Base-by-base conservation (phyloP, 2,888 invertebrate genomes). In the Drosophila fulvimacula region DNA sequence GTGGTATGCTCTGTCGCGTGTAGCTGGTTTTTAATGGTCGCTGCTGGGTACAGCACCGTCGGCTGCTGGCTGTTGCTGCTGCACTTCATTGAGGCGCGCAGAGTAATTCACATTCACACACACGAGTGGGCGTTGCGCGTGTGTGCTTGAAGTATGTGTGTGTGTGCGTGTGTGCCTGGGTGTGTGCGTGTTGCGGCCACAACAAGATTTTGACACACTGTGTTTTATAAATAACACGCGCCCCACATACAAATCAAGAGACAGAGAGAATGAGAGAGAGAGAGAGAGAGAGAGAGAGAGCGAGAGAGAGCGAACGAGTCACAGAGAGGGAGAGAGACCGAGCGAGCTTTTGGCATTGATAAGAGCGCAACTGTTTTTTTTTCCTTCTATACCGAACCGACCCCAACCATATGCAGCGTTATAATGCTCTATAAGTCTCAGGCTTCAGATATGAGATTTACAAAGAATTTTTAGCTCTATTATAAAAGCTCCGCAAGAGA, bases 181-280 rank as follows among this genome's bases (percentile, higher is more conserved):
- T 19, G 19, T 44, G 21, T 27, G 24, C 41, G 55, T 34, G 46
- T 36, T 34, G 30, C 51, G 49, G 69, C 61, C 59, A 68, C 62
- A 79, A 73, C 89, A 88, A 87, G 82, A 89, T 88, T 89, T 86
- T 87, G 86, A 90, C 89, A 90, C 84, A 86, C 46, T 48, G 77
- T 86, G 84, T 75, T 87, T 87, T 90, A 87, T 78, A 89, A 87
- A 87, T 87, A 87, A 87, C 27, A 87, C 81, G 76, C 81, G 86
- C 75, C 83, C 87, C 90, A 88, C 88, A 88, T 88, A 87, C 82
- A 61, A 65, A 19, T 38, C 21, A n/a, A 13, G 39, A 34, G 56
- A 27, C 17, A 19, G 39, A 46, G 15, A 24, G 17, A 56, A 39
- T 9, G 24, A 24, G 42, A 44, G 7, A 6, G 24, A n/a, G 24